These are phyloP conservation scores for Stratiomys singularior DNA, from an alignment of 2,888 invertebrate species.

Conservation along the genomic window DNA sequence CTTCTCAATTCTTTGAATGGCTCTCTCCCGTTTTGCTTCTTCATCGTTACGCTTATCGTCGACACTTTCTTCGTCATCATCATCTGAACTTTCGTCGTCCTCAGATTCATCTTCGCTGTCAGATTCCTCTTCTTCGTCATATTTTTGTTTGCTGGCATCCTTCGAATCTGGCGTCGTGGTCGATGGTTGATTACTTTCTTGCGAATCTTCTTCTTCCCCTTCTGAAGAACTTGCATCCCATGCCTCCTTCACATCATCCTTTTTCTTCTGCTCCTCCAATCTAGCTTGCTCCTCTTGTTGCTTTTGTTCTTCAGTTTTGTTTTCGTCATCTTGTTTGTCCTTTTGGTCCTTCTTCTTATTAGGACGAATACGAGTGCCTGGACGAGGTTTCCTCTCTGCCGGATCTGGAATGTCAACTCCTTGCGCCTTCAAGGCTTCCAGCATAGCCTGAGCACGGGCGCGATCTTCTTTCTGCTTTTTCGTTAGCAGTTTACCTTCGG, in stretches of 20 bases:
- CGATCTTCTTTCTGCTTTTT: constrained; percentile 93
- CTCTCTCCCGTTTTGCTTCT: constrained; percentile 78
- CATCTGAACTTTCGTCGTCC: constrained; percentile 56
- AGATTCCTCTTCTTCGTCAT: constrained; percentile 60
- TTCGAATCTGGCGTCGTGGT: constrained; percentile 56
- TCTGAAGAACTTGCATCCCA: constrained; percentile 82
- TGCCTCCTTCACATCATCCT: constrained; percentile 79
- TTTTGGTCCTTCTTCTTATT: constrained; percentile 72
- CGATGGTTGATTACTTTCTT: constrained; percentile 21
- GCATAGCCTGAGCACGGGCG: constrained; percentile 86
- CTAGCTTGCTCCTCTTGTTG: constrained; percentile 50
- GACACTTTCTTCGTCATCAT: constrained; percentile 60
- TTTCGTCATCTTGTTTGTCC: constrained; percentile 61
- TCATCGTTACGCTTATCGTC: constrained; percentile 79
- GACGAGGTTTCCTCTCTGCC: constrained; percentile 71
- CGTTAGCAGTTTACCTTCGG: constrained; percentile 94
- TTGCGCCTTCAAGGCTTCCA: constrained; percentile 89
- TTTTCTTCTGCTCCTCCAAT: constrained; percentile 58
- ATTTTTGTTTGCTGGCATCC: constrained; percentile 63
- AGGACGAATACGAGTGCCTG: constrained; percentile 80
- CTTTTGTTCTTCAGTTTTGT: constrained; percentile 55
- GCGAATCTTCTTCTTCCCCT: constrained; percentile 55
- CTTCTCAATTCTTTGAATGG: constrained; percentile 78
- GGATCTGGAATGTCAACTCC: constrained; percentile 84
- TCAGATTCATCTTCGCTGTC: constrained; percentile 65